A percentile compares a stretch with the other conserved stretches of the same genome.
Evolutionary conservation across 2,888 invertebrate species (phyloP).

Genomic region (Noctua pronuba): DNA sequence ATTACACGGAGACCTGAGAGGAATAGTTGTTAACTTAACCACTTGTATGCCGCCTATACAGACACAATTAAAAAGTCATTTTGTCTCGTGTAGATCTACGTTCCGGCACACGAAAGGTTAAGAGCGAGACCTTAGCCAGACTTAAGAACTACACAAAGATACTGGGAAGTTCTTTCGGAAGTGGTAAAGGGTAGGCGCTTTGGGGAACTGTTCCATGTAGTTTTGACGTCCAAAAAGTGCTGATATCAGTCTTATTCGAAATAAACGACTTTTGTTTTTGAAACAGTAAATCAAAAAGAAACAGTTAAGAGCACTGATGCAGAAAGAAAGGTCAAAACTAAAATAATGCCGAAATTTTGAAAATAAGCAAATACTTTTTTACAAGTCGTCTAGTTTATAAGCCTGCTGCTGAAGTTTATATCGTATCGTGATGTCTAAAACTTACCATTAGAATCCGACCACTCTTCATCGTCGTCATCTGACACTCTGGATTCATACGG

Average conservation of each 20-base stretch:
- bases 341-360: neutral
- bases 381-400: neutral
- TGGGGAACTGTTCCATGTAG: neutral
- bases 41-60: no score
- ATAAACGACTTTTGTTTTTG: neutral
- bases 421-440: neutral
- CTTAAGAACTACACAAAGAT: neutral
- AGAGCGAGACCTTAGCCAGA: no score
- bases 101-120: no score
- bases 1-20: constrained; percentile 93
- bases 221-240: neutral
- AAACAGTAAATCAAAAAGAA: neutral
- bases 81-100: no score
- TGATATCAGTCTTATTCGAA: neutral
- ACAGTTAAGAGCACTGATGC: no score
- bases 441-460: constrained; percentile 93
- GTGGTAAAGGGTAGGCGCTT: neutral
- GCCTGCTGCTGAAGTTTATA: neutral
- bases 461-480: constrained; percentile 97
- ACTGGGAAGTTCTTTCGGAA: neutral
- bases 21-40: neutral
- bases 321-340: no score
- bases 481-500: constrained; percentile 92
- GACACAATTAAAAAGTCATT: no score
- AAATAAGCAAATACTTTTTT: neutral